Conservation (phyloP, 1,140 invertebrate genomes). For the Danaus melanippus region DNA sequence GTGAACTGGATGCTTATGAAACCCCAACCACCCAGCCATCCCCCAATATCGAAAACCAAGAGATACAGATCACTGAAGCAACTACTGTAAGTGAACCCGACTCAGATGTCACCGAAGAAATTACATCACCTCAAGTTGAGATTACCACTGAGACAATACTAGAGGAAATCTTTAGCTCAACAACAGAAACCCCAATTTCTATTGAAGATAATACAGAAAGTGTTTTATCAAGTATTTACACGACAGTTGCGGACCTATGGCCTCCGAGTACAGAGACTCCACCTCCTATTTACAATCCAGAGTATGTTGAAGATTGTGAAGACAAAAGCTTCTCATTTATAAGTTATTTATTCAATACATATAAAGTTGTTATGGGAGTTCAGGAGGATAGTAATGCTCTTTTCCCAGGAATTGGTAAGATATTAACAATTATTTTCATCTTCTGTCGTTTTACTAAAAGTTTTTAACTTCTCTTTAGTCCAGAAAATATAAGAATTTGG, state of each 20-base stretch:
- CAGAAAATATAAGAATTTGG: too few relatives aligned
- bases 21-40: too few relatives aligned
- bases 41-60: too few relatives aligned
- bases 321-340: constrained; percentile 45
- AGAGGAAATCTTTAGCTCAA: constrained; percentile 26
- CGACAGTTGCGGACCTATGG: constrained; percentile 42
- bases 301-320: constrained; percentile 26
- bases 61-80: background rate
- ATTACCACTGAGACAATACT: constrained; percentile 18
- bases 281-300: constrained; percentile 39
- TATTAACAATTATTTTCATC: constrained; percentile 6
- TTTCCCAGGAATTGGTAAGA: constrained; percentile 48
- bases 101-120: constrained; percentile 7
- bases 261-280: constrained; percentile 35
- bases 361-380: constrained; percentile 40
- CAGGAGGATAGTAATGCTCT: constrained; percentile 42
- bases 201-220: constrained; percentile 29
- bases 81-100: constrained; percentile 8
- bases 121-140: constrained; percentile 2
- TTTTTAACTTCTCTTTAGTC: too few relatives aligned
- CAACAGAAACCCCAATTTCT: constrained; percentile 19
- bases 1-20: too few relatives aligned
- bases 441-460: background rate
- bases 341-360: constrained; percentile 37
- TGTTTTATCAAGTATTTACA: constrained; percentile 42